Percentiles rank a stretch among this genome's conserved stretches.
Evolutionary conservation across 2,888 invertebrate genomes (phyloP).

Genomic region (Phragmatobia fuliginosa): DNA sequence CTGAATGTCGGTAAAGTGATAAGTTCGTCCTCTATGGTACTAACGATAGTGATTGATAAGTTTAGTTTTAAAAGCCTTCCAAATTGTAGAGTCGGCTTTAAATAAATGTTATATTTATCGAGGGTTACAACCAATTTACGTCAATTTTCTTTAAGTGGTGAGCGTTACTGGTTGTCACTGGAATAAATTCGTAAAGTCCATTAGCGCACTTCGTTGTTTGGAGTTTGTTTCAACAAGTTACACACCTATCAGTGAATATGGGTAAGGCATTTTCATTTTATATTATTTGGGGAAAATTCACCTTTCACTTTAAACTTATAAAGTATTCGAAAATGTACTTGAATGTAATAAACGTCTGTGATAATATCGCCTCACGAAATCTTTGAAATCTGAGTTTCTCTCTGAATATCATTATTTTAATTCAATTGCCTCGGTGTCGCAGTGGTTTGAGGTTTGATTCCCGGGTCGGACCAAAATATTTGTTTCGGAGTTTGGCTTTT

Average conservation of each 20-base stretch:
- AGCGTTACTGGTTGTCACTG: slow-evolving; percentile 17
- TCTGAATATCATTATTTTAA: too few species aligned
- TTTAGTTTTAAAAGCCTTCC: slow-evolving; percentile 9
- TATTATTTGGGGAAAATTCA: too few species aligned
- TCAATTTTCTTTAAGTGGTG: slow-evolving; percentile 28
- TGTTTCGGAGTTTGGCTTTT: too few species aligned
- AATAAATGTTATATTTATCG: slow-evolving; percentile 15
- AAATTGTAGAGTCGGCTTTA: slow-evolving; percentile 8
- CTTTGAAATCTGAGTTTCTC: too few species aligned
- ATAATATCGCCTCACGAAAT: too few species aligned
- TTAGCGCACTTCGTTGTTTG: slow-evolving; percentile 31
- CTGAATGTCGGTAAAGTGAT: background rate
- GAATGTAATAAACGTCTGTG: too few species aligned
- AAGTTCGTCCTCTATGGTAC: slow-evolving; percentile 1
- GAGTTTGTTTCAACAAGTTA: slow-evolving; percentile 37
- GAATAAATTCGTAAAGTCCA: slow-evolving; percentile 42
- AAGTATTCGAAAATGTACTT: too few species aligned
- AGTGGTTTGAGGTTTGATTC: too few species aligned
- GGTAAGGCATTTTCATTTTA: too few species aligned
- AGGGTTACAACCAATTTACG: slow-evolving; percentile 25
- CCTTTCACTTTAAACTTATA: background rate
- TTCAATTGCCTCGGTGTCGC: too few species aligned
- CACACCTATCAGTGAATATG: slow-evolving; percentile 21
- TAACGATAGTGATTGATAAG: slow-evolving; percentile 6
- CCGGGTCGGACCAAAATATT: too few species aligned